Base-by-base conservation (phyloP, 2,888 invertebrate genomes). In the Stegana nigrithorax region DNA sequence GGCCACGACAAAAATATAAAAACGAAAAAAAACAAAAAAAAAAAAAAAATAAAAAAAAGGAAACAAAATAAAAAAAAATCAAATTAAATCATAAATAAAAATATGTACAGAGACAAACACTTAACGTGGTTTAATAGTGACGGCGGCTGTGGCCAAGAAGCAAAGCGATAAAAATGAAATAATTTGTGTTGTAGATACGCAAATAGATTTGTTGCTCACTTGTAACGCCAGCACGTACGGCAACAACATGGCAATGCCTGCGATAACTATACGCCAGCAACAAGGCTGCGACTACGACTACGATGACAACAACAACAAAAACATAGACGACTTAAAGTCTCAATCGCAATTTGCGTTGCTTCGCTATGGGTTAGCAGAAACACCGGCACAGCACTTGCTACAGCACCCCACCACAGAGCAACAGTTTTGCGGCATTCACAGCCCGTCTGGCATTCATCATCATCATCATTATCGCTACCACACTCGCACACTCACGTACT, bases 291-390 rank as follows among this genome's bases (percentile, higher is more conserved):
- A 45, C 21, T 39, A n/a, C 39, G 14, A 39, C 10, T 39, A 17
- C 39, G 39, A 14, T 39, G 39, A 5, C 39, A 5, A 14, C 39
- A 14, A 14, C 39, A 17, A 10, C 39, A 45, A 58, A 27, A 6
- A 39, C 19, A 50, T 3, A 63, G 66, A 67, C 70, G 72, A 68
- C 71, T 60, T 63, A 26, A 62, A 66, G 72, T 72, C 72, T 72
- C 70, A 62, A 68, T 47, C 62, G 50, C 21, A 25, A 56, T 19
- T 57, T 62, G 66, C 65, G 67, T 26, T 53, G 71, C 44, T 58
- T 71, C 69, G 64, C 70, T 67, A 17, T 39, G 39, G 39, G 10
- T 17, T 14, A 12, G 42, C n/a, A 64, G 62, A 68, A 63, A 64
- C 69, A 60, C 59, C 68, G 62, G 62, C 64, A 66, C 59, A 62